Evolutionary conservation across 2,888 invertebrate species (phyloP).

Genomic region (Heterodera filipjevi): DNA sequence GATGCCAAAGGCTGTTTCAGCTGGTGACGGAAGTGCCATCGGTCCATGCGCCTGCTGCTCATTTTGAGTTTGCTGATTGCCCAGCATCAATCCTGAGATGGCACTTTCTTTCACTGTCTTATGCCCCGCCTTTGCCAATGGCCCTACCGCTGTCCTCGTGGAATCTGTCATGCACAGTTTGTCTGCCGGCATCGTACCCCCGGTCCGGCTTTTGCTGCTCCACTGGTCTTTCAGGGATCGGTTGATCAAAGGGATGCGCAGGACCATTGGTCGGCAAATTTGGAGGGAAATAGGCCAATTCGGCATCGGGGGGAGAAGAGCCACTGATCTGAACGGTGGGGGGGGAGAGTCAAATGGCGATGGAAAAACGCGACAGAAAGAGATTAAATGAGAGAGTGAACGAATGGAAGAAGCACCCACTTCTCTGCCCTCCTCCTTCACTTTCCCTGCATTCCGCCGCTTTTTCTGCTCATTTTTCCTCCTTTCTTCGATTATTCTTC

Average conservation of each 20-base stretch:
- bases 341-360: no score
- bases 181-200: conserved; percentile 35
- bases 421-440: neutral
- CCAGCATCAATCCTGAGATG: conserved; percentile 9
- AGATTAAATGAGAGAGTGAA: neutral
- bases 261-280: neutral
- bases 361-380: no score
- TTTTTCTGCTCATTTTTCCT: conserved; percentile 9
- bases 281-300: neutral
- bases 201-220: conserved; percentile 7
- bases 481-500: conserved; percentile 23
- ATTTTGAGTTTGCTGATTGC: neutral
- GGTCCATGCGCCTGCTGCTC: neutral
- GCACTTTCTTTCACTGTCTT: neutral
- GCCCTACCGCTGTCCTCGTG: conserved; percentile 32
- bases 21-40: neutral
- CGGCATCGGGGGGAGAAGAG: neutral
- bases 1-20: neutral
- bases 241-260: neutral
- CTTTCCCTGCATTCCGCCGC: neutral
- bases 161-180: conserved; percentile 30
- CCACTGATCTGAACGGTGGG: neutral
- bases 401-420: neutral
- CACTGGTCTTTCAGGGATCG: neutral
- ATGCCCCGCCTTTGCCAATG: neutral